phyloP scores from a whole-genome alignment of 2,888 invertebrate species.

The Tipula unca region DNA sequence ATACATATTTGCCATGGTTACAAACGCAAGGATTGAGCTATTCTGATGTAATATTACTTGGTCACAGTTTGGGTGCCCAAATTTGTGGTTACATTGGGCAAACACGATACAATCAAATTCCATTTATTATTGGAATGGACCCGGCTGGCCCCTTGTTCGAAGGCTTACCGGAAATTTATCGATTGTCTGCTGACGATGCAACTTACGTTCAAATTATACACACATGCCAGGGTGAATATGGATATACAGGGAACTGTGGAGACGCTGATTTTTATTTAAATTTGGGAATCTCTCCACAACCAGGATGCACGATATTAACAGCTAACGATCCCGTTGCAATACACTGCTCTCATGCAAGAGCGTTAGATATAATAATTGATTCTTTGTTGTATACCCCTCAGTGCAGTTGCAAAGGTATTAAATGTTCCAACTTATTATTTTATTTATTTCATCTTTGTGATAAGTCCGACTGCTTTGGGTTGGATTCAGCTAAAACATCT shows the following conservation, averaged over 20 bases:
- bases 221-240: neutral
- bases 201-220: neutral
- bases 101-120: neutral
- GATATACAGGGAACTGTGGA: neutral
- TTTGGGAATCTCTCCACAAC: neutral
- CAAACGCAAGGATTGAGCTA: neutral
- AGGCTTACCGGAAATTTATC: neutral
- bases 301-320: neutral
- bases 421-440: neutral
- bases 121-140: neutral
- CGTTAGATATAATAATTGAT: neutral
- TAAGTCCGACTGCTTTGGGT: too few species aligned
- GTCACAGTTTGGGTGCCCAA: neutral
- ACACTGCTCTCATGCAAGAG: neutral
- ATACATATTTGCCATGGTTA: neutral
- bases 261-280: neutral
- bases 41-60: neutral
- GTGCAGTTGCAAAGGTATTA: neutral
- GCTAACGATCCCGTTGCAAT: neutral
- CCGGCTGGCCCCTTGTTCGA: neutral
- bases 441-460: too few species aligned
- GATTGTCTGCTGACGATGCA: neutral
- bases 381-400: neutral
- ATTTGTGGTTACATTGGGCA: neutral
- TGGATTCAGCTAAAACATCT: neutral